Evolutionary conservation across 2,888 invertebrate genomes (phyloP).

Genomic region (Epinotia demarniana): DNA sequence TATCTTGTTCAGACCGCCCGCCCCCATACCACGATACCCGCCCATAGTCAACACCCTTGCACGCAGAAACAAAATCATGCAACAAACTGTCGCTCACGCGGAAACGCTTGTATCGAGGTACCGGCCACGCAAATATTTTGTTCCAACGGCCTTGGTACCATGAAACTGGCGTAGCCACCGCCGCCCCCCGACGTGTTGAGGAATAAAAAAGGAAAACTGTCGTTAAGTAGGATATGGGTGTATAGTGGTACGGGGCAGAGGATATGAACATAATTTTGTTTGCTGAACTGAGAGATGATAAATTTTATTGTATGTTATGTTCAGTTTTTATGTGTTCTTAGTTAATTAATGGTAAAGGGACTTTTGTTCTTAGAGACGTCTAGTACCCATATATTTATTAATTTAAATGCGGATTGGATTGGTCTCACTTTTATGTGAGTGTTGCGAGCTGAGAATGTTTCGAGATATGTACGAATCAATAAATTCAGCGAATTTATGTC

Average conservation of each 20-base stretch:
- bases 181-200: background rate
- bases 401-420: no score
- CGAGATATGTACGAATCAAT: no score
- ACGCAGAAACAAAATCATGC: slow-evolving; percentile 2
- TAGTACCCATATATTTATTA: no score
- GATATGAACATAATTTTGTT: slow-evolving; percentile 17
- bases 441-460: no score
- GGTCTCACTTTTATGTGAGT: no score
- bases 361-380: background rate
- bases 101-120: slow-evolving; percentile 21
- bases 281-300: slow-evolving; percentile 21
- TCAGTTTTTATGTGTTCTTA: slow-evolving; percentile 17
- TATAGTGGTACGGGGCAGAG: slow-evolving; percentile 34
- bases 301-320: slow-evolving; percentile 26
- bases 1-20: background rate
- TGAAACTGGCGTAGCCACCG: background rate
- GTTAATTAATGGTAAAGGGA: slow-evolving; percentile 5
- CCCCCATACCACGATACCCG: slow-evolving; percentile 26
- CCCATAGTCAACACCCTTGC: no score
- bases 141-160: slow-evolving; percentile 15
- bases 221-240: background rate
- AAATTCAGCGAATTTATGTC: no score
- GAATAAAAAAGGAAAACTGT: background rate
- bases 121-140: slow-evolving; percentile 9
- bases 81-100: background rate